phyloP scores from a whole-genome alignment of 2,888 invertebrate species.

The Plusia festucae region DNA sequence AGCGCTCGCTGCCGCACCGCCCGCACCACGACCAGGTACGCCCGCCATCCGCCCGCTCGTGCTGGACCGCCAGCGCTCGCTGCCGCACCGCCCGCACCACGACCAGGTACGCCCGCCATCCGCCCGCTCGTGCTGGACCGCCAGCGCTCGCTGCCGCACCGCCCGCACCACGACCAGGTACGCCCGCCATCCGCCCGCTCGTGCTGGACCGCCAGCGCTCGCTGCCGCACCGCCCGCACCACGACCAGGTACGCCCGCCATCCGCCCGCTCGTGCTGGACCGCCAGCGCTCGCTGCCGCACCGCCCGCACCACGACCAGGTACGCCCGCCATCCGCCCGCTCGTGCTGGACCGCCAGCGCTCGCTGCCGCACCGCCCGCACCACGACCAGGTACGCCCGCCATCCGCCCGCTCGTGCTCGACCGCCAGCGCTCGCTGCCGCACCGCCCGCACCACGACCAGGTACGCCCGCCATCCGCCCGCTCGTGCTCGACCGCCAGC shows the following conservation, averaged over 20 bases:
- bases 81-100: constrained; percentile 96
- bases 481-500: constrained; percentile 92
- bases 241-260: constrained; percentile 97
- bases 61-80: constrained; percentile 94
- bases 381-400: constrained; percentile 97
- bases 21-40: constrained; percentile 76
- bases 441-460: constrained; percentile 82
- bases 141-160: constrained; percentile 92
- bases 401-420: constrained; percentile 97
- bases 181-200: no score
- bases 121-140: constrained; percentile 96
- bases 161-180: constrained; percentile 79
- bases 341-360: constrained; percentile 93
- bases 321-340: constrained; percentile 34
- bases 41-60: no score
- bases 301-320: constrained; percentile 79
- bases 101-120: constrained; percentile 97
- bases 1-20: constrained; percentile 92
- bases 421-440: constrained; percentile 93
- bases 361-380: constrained; percentile 95
- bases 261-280: constrained; percentile 97
- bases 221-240: constrained; percentile 95
- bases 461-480: constrained; percentile 56
- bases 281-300: constrained; percentile 93
- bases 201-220: constrained; percentile 94